Conservation (phyloP, 2,113 vertebrate species). For the Phalacrocorax carbo region DNA sequence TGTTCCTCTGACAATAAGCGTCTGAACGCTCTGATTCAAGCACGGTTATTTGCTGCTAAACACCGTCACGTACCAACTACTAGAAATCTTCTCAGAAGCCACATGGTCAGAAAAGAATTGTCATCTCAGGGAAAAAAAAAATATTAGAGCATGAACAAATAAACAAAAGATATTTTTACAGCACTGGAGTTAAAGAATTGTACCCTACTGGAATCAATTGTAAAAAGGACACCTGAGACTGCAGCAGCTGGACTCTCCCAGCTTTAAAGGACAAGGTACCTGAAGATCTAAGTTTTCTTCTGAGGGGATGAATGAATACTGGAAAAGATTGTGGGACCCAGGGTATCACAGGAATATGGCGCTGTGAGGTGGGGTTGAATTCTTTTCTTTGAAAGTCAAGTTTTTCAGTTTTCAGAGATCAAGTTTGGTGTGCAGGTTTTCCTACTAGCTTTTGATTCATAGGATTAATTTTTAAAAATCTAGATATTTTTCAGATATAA, state of each 20-base stretch:
- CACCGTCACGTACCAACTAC: rapidly evolving
- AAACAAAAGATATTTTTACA: not conserved
- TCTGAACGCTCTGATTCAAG: not conserved
- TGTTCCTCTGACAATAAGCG: not conserved
- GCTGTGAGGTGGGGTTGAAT: not conserved
- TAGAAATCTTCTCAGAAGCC: not conserved
- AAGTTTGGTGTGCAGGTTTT: not conserved
- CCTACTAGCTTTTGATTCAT: not conserved
- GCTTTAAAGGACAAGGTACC: not conserved
- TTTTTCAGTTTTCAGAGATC: not conserved
- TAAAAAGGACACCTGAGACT: not conserved
- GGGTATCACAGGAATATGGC: not conserved
- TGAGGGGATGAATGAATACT: not conserved
- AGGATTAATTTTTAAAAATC: not conserved
- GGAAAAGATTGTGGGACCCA: not conserved
- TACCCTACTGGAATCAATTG: not conserved
- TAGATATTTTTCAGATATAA: not conserved
- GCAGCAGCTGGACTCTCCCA: not conserved
- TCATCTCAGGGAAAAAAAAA: not conserved
- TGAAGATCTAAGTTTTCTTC: not conserved
- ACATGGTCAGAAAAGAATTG: not conserved
- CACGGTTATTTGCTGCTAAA: not conserved
- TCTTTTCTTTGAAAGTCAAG: not conserved
- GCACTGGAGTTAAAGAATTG: not conserved
- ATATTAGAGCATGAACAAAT: not conserved